phyloP scores from a whole-genome alignment of 2,888 invertebrate species.

The Ophion ellenae region DNA sequence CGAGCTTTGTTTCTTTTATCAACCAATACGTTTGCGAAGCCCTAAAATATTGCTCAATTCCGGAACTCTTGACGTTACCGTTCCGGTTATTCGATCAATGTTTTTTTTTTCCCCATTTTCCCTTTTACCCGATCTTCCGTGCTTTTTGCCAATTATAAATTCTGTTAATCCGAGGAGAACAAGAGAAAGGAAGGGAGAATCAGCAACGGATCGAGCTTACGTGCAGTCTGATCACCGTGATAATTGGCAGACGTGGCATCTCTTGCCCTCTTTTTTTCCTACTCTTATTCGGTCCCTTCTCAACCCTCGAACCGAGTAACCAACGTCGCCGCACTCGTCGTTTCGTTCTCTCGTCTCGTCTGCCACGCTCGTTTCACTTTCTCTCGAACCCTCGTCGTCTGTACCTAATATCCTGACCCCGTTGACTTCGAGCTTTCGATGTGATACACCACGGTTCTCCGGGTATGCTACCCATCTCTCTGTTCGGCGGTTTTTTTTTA shows the following conservation, averaged over 20 bases:
- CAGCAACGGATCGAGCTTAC: conserved; percentile 34
- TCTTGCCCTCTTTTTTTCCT: conserved; percentile 26
- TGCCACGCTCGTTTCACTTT: conserved; percentile 4
- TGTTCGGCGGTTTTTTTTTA: conserved; percentile 32
- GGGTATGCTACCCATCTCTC: conserved; percentile 22
- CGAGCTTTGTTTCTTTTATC: conserved; percentile 14
- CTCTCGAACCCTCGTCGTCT: background rate
- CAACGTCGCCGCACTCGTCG: conserved; percentile 33
- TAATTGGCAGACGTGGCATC: conserved; percentile 61
- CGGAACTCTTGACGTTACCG: background rate
- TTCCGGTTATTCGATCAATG: conserved; percentile 33
- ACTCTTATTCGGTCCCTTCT: conserved; percentile 25
- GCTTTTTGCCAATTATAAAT: conserved; percentile 21
- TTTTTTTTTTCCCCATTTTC: conserved; percentile 7
- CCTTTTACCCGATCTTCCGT: conserved; percentile 17
- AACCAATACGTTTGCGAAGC: conserved; percentile 17
- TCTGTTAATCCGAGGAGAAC: conserved; percentile 20
- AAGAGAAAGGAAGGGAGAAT: conserved; percentile 19
- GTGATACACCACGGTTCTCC: conserved; percentile 52
- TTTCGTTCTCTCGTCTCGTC: conserved; percentile 13
- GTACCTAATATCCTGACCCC: conserved; percentile 40
- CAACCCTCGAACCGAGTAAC: conserved; percentile 22
- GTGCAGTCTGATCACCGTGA: conserved; percentile 61
- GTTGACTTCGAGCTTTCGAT: conserved; percentile 49
- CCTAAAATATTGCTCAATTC: background rate